Evolutionary conservation across 2,888 invertebrate genomes (phyloP), one percentile per base, ranked within the genome.

Genomic region (Plagodis dolabraria): DNA sequence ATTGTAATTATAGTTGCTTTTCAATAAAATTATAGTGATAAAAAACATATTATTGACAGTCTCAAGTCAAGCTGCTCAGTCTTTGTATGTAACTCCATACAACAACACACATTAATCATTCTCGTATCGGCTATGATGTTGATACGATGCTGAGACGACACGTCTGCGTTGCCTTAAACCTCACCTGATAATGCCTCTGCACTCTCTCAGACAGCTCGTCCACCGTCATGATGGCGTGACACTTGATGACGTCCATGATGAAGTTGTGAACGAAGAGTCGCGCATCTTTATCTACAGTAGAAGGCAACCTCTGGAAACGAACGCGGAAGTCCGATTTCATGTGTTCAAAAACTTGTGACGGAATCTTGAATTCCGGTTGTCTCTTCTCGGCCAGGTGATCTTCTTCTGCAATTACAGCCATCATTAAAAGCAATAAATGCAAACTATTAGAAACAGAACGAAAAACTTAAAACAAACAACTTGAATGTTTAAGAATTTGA

Each of bases 171-270:
- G 12, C 44, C 5, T 44, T 12, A 45, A 47, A 46, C 33, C 6
- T 56, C 34, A 94, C 94, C 86, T 96, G 96, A 85, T 99, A 99
- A 79, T 97, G 97, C 76, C 97, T 96, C 87, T 99, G 99, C 36
- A 98, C 96, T 47, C 96, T 91, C 78, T 98, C 98, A 0, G 98
- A 97, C 38, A 98, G 87, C 67, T 99, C 98, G 59, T 98, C 98
- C 2, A 97, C 95, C 8, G 94, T 89, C 82, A 95, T 94, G 0
- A 91, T 83, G 63, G 94, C 93, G 44, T 94, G 91, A 69, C 93
- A 94, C 69, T 94, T 94, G 40, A 94, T 85, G 46, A 96, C 94
- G 74, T 95, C 95, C 66, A 90, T 89, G 53, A 95, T 94, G 74
- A 96, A 94, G n/a, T 91, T 85, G 74, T 95, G 94, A 9, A 95